Evolutionary conservation across 1,140 invertebrate species (phyloP).

Genomic region (Lamellibrachia luymesi): DNA sequence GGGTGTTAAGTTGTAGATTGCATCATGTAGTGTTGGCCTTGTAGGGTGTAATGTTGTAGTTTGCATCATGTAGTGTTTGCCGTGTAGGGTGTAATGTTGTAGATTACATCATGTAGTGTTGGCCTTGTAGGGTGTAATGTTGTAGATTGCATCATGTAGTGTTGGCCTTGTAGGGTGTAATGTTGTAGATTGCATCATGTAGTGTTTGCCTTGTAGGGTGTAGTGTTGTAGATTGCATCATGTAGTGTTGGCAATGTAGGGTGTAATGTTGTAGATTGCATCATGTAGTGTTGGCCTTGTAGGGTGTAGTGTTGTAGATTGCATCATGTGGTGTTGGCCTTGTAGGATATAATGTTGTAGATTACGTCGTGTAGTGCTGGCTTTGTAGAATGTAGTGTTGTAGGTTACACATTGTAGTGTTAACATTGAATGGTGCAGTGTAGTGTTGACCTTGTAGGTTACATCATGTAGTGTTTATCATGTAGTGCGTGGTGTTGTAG

Average conservation of each 20-base stretch:
- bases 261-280: neutral
- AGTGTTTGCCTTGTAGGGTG: neutral
- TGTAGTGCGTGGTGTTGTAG: too few species aligned
- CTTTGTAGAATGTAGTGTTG: neutral
- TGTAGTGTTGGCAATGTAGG: neutral
- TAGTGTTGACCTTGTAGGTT: too few species aligned
- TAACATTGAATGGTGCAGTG: too few species aligned
- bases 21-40: neutral
- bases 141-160: neutral
- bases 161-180: neutral
- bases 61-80: neutral
- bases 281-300: neutral
- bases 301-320: neutral
- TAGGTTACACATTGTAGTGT: neutral
- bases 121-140: neutral
- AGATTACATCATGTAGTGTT: neutral
- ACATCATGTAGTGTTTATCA: too few species aligned
- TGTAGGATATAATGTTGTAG: neutral
- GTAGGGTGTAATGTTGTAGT: neutral
- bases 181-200: neutral
- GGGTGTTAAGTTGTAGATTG: neutral
- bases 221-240: neutral
- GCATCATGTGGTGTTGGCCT: too few species aligned
- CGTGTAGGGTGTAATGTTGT: neutral
- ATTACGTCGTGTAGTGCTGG: neutral